Evolutionary conservation across 2,113 vertebrate genomes (phyloP), one percentile per base, ranked within the genome.

Genomic region (Calcarius ornatus): DNA sequence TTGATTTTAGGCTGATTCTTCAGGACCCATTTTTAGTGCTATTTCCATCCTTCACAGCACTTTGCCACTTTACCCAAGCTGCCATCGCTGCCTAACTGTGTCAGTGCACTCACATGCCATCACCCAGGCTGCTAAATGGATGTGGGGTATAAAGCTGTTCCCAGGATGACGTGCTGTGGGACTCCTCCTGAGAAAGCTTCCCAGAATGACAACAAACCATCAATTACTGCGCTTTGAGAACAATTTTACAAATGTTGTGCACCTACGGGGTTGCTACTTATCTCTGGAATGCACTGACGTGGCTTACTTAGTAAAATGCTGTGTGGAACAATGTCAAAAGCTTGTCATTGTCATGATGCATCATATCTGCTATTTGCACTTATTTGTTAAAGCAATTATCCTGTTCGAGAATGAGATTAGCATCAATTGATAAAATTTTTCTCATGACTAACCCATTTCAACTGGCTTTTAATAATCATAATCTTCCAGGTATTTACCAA

Each of bases 361-460:
- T 94, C 88, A 31, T 81, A 88, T 92, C 59, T 92, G 66, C 94
- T 85, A 71, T 81, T 94, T 90, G 57, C 82, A 83, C 66, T 90
- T 90, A 90, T 65, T 93, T 92, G 81, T 79, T 42, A 50, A 63
- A 80, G 50, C 59, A 92, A 88, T 97, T 94, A 88, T 22, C 33
- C 66, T 95, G 88, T 94, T 92, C 95, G 63, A 80, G 54, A 48
- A 91, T 59, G 63, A 80, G 66, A 86, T 86, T 90, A 82, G 21
- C 18, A 22, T 85, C 90, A 91, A 48, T 40, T 65, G 63, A 69
- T 93, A 80, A 1, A 20, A 59, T 61, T 92, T 43, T 88, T 92
- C 83, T 94, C 14, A 80, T 86, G 75, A 93, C 53, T 85, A 92
- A 92, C 63, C 18, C 23, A 42, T 94, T 91, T 76, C 0, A 12